Base-by-base conservation (phyloP, 2,888 invertebrate species). In the Laothoe populi region DNA sequence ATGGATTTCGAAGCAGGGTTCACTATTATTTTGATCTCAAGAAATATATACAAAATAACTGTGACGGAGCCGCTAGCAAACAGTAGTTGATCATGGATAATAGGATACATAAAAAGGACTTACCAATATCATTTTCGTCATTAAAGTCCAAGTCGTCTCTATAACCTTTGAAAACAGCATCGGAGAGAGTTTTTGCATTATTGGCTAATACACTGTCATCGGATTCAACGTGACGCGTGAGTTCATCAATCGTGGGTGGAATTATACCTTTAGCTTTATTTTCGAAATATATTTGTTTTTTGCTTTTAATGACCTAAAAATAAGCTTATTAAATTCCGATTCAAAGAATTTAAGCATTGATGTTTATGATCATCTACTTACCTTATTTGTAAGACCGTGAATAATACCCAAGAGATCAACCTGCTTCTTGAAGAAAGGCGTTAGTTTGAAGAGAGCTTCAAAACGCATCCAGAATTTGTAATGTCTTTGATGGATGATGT, bases 101-200 rank as follows among this genome's bases (percentile, higher is more conserved):
- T 4, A 38, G 16, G n/a, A 23, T 24, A 23, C 16, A 46, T 4
- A 31, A 31, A 31, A 31, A 8, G 5, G 31, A 31, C 88, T 83
- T 70, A 93, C 95, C 96, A 59, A 97, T 94, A 83, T 97, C 96
- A 74, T 96, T 96, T 80, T 97, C 96, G 77, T 97, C 97, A 65
- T 96, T 95, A 61, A 95, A 96, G 77, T 97, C 97, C 68, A 97
- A 90, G 86, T 97, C 97, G 77, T 97, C 97, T 66, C 96, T 95
- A 31, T 96, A 92, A 26, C 95, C 95, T 76, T 95, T 95, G 57
- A 92, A 92, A 0, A 95, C 94, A 5, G 93, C 93, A 58, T 94
- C 94, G n/a, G 91, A 82, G n/a, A 87, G 73, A 13, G 90, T 86
- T 66, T 83, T 82, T 3, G 66, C 70, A 75, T 73, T 69, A 71